Conservation (phyloP, 2,797 vertebrate genomes). For the Cossypha polioptera region DNA sequence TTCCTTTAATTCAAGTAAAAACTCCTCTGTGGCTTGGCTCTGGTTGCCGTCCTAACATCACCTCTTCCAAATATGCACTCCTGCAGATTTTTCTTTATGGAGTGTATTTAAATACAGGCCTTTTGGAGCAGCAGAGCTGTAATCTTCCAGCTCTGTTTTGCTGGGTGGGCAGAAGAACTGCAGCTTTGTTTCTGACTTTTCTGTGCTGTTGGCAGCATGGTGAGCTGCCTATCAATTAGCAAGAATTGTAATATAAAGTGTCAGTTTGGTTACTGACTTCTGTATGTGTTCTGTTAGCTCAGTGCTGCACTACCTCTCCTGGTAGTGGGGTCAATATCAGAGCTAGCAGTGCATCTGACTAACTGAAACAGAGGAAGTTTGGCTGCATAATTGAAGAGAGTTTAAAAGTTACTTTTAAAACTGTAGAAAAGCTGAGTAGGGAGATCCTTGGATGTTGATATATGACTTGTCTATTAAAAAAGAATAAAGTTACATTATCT, state of each 20-base stretch:
- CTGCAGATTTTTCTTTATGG: conserved; percentile 20
- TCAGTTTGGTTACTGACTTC: background rate
- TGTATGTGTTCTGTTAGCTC: background rate
- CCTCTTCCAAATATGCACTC: conserved; percentile 34
- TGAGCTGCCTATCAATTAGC: background rate
- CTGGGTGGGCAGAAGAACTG: background rate
- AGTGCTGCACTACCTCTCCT: background rate
- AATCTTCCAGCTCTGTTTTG: background rate
- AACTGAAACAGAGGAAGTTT: background rate
- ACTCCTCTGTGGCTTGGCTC: conserved; percentile 47
- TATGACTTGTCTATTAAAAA: background rate
- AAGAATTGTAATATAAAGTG: background rate
- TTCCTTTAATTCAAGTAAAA: conserved; percentile 41
- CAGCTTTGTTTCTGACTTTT: background rate
- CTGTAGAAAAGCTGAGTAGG: background rate
- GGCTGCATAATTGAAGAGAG: background rate
- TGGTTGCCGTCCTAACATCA: conserved; percentile 14
- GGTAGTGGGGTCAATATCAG: background rate
- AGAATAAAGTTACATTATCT: background rate
- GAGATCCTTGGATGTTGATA: background rate
- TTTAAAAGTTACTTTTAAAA: background rate
- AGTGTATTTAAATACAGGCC: background rate
- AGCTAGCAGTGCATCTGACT: background rate
- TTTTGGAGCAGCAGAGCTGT: background rate
- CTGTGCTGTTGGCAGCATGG: background rate